These are phyloP conservation scores for Sebastes nivosus DNA, from an alignment of 2,797 vertebrate genomes.

Conservation along the genomic window DNA sequence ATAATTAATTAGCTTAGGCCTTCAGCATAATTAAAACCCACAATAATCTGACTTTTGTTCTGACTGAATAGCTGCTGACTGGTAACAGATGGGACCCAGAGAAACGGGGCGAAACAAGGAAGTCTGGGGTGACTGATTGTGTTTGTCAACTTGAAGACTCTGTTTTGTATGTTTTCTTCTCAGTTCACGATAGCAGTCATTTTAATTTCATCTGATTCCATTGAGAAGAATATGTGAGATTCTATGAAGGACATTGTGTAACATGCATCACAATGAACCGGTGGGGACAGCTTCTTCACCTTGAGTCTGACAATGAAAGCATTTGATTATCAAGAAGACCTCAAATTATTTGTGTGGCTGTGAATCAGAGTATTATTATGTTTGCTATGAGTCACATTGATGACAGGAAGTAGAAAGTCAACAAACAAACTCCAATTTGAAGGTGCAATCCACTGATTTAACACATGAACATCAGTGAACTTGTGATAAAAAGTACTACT, in stretches of 20 bases:
- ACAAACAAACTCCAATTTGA: background rate
- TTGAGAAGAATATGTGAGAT: background rate
- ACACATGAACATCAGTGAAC: too few species aligned
- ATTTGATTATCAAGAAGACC: background rate
- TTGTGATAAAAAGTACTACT: background rate
- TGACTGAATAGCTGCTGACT: conserved; percentile 52
- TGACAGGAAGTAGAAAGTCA: background rate
- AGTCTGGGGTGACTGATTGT: conserved; percentile 19
- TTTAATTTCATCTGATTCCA: conserved; percentile 22
- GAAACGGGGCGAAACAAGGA: conserved; percentile 8
- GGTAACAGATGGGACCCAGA: conserved; percentile 43
- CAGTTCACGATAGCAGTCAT: background rate
- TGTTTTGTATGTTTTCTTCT: background rate
- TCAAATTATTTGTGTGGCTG: background rate
- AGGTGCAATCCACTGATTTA: too few species aligned
- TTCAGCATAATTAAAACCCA: conserved; percentile 70
- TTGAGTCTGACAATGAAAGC: conserved; percentile 20
- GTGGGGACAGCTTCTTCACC: conserved; percentile 16
- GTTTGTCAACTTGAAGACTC: conserved; percentile 9
- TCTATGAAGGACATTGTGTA: conserved; percentile 16
- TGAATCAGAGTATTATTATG: background rate
- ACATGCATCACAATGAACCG: conserved; percentile 13
- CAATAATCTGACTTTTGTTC: conserved; percentile 72
- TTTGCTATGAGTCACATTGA: background rate
- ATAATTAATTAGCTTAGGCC: conserved; percentile 76